Conservation (phyloP, 2,113 vertebrate genomes). For the Marcusenius ussheri region DNA sequence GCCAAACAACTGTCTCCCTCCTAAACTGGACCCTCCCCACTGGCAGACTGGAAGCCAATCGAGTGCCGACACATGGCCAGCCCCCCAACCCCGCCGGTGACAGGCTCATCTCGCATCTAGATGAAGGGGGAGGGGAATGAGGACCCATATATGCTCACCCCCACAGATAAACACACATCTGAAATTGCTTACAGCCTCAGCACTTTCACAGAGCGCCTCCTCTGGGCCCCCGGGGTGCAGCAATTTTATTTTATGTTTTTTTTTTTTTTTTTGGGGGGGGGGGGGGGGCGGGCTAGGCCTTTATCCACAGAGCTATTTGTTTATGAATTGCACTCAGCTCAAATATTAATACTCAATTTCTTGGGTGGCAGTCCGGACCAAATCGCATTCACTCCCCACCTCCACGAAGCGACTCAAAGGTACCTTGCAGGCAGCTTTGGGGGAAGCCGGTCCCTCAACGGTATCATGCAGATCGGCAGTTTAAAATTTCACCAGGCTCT, state of each 20-base stretch:
- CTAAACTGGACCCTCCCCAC: neutral
- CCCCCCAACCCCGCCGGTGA: neutral
- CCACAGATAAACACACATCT: constrained; percentile 12
- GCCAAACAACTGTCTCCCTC: neutral
- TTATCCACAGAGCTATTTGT: neutral
- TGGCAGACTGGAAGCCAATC: neutral
- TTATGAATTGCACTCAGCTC: neutral
- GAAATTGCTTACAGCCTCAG: constrained; percentile 7
- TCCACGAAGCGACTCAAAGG: neutral
- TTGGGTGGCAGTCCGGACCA: neutral
- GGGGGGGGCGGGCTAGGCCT: neutral
- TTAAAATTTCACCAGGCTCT: neutral
- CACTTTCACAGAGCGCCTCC: neutral
- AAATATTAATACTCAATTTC: constrained; percentile 20
- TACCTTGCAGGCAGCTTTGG: neutral
- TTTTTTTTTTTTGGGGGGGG: neutral
- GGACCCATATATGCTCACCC: neutral
- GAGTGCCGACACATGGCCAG: neutral
- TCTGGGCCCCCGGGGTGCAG: neutral
- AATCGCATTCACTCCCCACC: neutral
- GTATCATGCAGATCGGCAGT: neutral
- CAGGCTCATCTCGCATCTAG: neutral
- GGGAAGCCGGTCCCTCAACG: neutral
- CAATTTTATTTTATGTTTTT: neutral
- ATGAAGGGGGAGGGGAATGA: neutral